Evolutionary conservation across 64 coral and sea anemone species (phyloP), one percentile per base, ranked within the genome.

Genomic region (Pocillopora verrucosa): DNA sequence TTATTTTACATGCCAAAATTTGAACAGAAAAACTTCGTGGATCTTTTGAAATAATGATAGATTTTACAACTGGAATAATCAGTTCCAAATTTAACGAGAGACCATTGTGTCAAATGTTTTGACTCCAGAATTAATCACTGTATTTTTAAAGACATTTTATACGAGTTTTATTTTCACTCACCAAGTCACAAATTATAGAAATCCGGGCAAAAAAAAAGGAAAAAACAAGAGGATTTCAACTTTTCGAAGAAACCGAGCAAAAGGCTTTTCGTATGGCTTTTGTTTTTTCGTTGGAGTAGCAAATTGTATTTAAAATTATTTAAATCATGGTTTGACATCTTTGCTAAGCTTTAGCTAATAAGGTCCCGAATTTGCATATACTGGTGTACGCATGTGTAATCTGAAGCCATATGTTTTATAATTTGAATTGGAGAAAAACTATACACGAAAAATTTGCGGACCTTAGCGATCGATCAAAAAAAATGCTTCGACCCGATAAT

Each of bases 291-390:
- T 24, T 0, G 67, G 67, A 70, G 20, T 11, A 70, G 22, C 10
- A 25, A 11, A 24, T 70, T 70, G 5, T 70, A 70, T 70, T 70
- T 24, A 10, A 11, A n/a, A 70, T 24, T 70, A 70, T 70, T 70
- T 70, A 70, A 70, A 24, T 70, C 67, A 70, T 70, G 25, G 67
- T 70, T 70, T 70, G 67, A 70, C 67, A 11, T 70, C 67, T 68
- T 68, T 24, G 67, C 67, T 25, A 70, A 70, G 11, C 20, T n/a
- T 5, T 25, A n/a, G 67, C 20, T 70, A 70, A 70, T 24, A 20
- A 70, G 67, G 10, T 20, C 25, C 11, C 0, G 9, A 10, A 70
- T 70, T 70, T 70, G 67, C 67, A 70, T 70, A 70, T 70, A 3
- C 22, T 24, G n/a, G 67, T 70, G 22, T 13, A 2, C 11, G 25